phyloP scores from a whole-genome alignment of 2,888 invertebrate species.

The Machimus atricapillus region DNA sequence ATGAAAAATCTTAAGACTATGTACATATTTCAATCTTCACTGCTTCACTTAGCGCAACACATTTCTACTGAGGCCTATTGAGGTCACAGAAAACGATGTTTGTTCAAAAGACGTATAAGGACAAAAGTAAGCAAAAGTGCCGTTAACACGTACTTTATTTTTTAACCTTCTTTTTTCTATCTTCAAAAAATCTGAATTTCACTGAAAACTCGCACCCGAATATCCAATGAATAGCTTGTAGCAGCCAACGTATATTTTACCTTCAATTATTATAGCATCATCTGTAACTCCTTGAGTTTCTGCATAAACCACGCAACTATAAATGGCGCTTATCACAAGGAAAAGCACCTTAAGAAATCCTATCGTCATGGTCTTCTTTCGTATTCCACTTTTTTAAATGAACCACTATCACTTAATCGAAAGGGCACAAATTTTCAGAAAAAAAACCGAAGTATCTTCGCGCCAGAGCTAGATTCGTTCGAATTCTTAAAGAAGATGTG shows the following conservation, averaged over 20 bases:
- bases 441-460: background rate
- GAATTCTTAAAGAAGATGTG: background rate
- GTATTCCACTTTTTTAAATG: background rate
- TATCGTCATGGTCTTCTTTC: background rate
- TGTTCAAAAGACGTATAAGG: background rate
- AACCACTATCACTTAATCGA: background rate
- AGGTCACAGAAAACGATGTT: background rate
- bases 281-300: background rate
- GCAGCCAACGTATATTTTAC: background rate
- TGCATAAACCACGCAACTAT: background rate
- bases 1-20: background rate
- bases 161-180: background rate
- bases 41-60: background rate
- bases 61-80: background rate
- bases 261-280: constrained; percentile 41
- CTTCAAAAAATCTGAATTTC: background rate
- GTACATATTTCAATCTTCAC: background rate
- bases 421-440: background rate
- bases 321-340: background rate
- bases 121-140: background rate
- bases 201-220: background rate
- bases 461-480: background rate
- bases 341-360: background rate
- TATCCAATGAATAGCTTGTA: background rate
- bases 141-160: background rate